Evolutionary conservation across 2,888 invertebrate species (phyloP).

Genomic region (Cerastoderma edule): DNA sequence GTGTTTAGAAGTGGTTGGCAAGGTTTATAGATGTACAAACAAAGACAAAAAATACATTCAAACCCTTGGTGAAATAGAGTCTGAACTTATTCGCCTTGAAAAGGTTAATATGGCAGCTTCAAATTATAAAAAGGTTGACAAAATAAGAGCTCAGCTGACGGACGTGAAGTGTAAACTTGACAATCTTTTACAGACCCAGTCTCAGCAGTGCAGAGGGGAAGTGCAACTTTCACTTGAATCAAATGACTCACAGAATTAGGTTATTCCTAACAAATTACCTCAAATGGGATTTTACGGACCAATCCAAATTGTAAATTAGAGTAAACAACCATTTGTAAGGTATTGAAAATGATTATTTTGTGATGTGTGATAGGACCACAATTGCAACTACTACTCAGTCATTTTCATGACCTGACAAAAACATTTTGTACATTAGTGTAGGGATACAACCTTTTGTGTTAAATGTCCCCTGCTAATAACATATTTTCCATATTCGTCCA

Average conservation of each 20-base stretch:
- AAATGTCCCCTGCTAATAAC: no score
- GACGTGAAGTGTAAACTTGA: slow-evolving; percentile 19
- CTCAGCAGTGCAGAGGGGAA: not conserved
- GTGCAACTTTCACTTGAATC: not conserved
- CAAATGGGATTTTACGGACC: no score
- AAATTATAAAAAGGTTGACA: slow-evolving; percentile 33
- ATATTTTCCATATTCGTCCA: no score
- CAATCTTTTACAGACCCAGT: not conserved
- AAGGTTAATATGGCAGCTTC: slow-evolving; percentile 24
- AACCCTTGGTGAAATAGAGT: slow-evolving; percentile 41
- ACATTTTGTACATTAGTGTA: no score
- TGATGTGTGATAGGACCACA: no score
- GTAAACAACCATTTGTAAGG: no score
- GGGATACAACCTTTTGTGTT: no score
- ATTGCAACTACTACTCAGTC: no score
- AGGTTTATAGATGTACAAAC: slow-evolving; percentile 30
- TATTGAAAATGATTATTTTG: no score
- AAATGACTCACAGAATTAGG: not conserved
- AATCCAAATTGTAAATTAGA: no score
- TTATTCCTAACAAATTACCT: no score
- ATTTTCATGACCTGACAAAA: no score
- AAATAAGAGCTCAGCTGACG: slow-evolving; percentile 31
- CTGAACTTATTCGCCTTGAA: slow-evolving; percentile 45
- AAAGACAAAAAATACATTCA: slow-evolving; percentile 26
- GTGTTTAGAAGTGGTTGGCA: slow-evolving; percentile 36